Base-by-base conservation (phyloP, 1,140 invertebrate genomes). In the Drosophila bocki region DNA sequence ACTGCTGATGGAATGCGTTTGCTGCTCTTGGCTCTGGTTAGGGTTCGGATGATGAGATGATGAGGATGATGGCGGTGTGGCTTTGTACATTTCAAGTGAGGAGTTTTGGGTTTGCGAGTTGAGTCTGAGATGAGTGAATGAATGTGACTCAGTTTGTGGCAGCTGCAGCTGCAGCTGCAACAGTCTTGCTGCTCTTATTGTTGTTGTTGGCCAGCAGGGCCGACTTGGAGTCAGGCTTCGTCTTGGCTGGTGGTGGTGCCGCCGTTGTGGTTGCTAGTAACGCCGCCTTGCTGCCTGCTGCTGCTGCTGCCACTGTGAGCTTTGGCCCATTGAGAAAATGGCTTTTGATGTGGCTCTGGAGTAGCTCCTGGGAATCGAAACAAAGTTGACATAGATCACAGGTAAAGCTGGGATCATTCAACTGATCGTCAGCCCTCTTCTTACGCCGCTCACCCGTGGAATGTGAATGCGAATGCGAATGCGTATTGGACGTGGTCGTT, bases 321-420 rank as follows among this genome's bases (percentile, higher is more conserved):
- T 63, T 64, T 50, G 92, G 92, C 3, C 83, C 92, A 79, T 93
- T 93, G 22, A 92, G 80, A 19, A 93, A 92, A 82, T 93, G 92
- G 54, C 76, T 85, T 78, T 92, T 93, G 63, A 93, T 92, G 80
- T 93, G 92, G 58, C 77, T 82, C 71, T 91, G 91, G 58, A 93
- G 80, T 37, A 87, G 80, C 70, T 90, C 91, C 74, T 92, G 88
- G 47, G 91, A 87, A 72, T 93, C 88, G 51, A 93, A 93, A 82
- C 80, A 92, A 75, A 92, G 80, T 78, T 93, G 92, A 84, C 92
- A 93, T 69, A 93, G 81, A 85, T 92, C 92, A 80, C 92, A 93
- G 51, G 90, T 84, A 78, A 76, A 90, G 69, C 86, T 83, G 60
- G 81, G 78, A 82, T 85, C 78, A 72, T 72, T 70, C 79, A 70